Conservation (phyloP, 2,888 invertebrate species). For the Andrena praecox region DNA sequence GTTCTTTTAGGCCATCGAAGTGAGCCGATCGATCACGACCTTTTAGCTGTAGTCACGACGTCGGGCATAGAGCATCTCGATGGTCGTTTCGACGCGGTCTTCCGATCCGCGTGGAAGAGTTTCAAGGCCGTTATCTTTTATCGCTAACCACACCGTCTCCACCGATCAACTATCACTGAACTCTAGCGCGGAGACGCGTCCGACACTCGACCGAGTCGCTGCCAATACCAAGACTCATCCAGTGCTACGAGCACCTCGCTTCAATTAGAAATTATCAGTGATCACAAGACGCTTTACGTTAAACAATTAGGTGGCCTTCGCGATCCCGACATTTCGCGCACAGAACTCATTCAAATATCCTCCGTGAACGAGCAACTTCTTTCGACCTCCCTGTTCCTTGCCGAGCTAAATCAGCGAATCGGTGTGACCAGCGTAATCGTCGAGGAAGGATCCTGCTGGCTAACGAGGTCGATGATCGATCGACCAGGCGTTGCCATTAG, state of each 20-base stretch:
- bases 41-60: conserved; percentile 59
- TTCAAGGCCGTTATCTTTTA: conserved; percentile 58
- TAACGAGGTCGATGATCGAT: conserved; percentile 54
- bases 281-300: neutral
- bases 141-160: conserved; percentile 9
- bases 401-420: conserved; percentile 3
- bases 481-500: conserved; percentile 25
- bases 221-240: neutral
- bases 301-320: neutral
- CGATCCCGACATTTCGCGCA: conserved; percentile 2
- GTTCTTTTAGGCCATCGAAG: conserved; percentile 71
- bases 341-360: neutral
- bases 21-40: conserved; percentile 71
- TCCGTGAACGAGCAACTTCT: neutral
- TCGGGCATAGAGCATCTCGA: conserved; percentile 59
- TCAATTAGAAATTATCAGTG: neutral
- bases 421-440: conserved; percentile 17
- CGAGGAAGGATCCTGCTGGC: conserved; percentile 17
- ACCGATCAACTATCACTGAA: conserved; percentile 29
- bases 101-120: conserved; percentile 54
- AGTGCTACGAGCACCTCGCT: neutral
- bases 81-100: conserved; percentile 39
- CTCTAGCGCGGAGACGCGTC: conserved; percentile 22
- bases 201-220: conserved; percentile 18
- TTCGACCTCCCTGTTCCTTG: neutral